Evolutionary conservation across 2,797 vertebrate species (phyloP).

Genomic region (Myotis findleyi): DNA sequence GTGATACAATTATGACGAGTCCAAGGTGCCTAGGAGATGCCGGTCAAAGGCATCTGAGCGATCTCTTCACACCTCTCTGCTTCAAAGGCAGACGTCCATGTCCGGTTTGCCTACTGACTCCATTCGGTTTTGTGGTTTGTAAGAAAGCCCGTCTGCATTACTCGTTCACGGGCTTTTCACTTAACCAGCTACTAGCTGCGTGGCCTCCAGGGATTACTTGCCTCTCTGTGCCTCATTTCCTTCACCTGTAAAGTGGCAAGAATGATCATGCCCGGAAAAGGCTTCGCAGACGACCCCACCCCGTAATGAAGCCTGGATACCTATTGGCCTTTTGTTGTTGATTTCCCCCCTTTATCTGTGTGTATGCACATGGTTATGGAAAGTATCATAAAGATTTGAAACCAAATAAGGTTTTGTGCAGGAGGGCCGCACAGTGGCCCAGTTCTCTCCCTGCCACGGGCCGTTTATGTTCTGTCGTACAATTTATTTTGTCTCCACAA

Average conservation of each 20-base stretch:
- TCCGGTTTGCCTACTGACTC: background rate
- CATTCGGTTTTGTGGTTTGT: background rate
- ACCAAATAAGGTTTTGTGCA: background rate
- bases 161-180: background rate
- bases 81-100: accelerated
- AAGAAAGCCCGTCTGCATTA: accelerated
- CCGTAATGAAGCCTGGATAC: background rate
- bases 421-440: background rate
- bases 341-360: background rate
- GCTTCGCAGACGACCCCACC: background rate
- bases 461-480: background rate
- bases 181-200: background rate
- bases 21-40: background rate
- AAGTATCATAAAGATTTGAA: conserved; percentile 4
- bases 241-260: background rate
- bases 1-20: background rate
- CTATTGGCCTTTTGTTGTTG: background rate
- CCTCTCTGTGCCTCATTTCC: background rate
- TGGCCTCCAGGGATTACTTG: background rate
- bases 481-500: background rate
- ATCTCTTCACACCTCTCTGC: background rate
- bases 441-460: background rate
- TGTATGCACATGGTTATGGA: background rate
- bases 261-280: background rate
- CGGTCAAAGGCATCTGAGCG: background rate